phyloP scores from a whole-genome alignment of 2,888 invertebrate species.

The Cylindroiulus punctatus region DNA sequence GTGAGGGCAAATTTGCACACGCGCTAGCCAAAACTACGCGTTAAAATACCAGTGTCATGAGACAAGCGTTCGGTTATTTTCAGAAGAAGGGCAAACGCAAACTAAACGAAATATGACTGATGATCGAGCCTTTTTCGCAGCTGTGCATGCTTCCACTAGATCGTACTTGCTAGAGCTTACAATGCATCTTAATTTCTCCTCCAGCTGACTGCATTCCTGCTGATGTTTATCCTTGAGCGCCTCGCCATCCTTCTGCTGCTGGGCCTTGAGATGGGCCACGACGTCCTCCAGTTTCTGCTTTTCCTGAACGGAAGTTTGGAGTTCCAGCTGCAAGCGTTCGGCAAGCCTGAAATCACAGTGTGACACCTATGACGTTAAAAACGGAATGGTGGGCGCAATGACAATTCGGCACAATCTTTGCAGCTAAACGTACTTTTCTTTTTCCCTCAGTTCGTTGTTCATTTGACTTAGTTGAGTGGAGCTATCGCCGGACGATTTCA shows the following conservation, averaged over 20 bases:
- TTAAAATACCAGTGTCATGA: too few species aligned
- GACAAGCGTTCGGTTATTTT: too few species aligned
- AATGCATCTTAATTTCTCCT: slow-evolving; percentile 52
- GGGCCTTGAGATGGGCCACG: slow-evolving; percentile 53
- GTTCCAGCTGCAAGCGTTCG: slow-evolving; percentile 55
- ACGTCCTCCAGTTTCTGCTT: slow-evolving; percentile 52
- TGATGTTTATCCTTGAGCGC: slow-evolving; percentile 52
- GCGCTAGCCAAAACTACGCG: too few species aligned
- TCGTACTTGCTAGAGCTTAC: slow-evolving; percentile 67
- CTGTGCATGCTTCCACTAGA: slow-evolving; percentile 60
- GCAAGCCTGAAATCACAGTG: not conserved
- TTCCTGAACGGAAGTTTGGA: slow-evolving; percentile 56
- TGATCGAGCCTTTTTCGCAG: too few species aligned
- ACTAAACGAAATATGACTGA: too few species aligned
- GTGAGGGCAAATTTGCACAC: too few species aligned
- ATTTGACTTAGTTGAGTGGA: slow-evolving; percentile 56
- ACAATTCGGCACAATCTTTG: not conserved
- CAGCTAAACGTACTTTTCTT: slow-evolving; percentile 52
- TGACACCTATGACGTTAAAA: not conserved
- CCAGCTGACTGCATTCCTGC: slow-evolving; percentile 56
- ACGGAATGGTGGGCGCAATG: too few species aligned
- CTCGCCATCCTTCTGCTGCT: slow-evolving; percentile 57
- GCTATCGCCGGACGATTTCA: slow-evolving; percentile 56
- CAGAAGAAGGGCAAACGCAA: too few species aligned
- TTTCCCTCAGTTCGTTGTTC: slow-evolving; percentile 55